phyloP scores from a whole-genome alignment of 2,888 invertebrate species.

The Mimumesa dahlbomi region DNA sequence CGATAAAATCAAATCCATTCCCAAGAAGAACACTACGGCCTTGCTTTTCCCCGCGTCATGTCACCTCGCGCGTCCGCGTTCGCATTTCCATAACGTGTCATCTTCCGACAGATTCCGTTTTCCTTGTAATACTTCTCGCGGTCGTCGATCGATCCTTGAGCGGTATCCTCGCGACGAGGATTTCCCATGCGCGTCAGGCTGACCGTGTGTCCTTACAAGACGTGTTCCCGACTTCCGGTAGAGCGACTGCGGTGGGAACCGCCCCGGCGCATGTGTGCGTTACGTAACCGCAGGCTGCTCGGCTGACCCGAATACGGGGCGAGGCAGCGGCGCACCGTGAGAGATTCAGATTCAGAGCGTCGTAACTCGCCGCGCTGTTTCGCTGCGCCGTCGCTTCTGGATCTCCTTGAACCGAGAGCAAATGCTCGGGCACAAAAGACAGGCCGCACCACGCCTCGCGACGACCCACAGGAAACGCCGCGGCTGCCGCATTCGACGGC shows the following conservation, averaged over 20 bases:
- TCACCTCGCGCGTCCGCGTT: too few species aligned
- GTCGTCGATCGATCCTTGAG: constrained; percentile 21
- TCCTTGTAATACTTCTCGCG: constrained; percentile 40
- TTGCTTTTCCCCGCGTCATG: too few species aligned
- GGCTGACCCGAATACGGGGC: constrained; percentile 78
- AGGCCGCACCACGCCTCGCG: constrained; percentile 69
- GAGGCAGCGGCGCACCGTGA: constrained; percentile 74
- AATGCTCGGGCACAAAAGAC: constrained; percentile 59
- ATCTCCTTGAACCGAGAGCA: constrained; percentile 77
- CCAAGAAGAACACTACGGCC: too few species aligned
- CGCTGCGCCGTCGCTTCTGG: constrained; percentile 58
- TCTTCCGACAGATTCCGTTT: constrained; percentile 1
- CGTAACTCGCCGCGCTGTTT: constrained; percentile 71
- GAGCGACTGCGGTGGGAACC: constrained; percentile 71
- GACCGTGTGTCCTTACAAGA: constrained; percentile 52
- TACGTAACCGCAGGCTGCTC: constrained; percentile 68
- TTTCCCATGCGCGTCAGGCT: constrained; percentile 38
- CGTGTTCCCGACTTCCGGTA: constrained; percentile 69
- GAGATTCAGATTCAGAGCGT: constrained; percentile 76
- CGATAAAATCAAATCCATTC: too few species aligned
- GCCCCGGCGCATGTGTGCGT: constrained; percentile 64
- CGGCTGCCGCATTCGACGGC: constrained; percentile 46
- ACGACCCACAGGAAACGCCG: constrained; percentile 57
- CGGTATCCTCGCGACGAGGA: constrained; percentile 10
- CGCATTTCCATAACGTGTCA: background rate